Percentiles rank a stretch among this genome's conserved stretches.
phyloP scores from a whole-genome alignment of 2,888 invertebrate genomes.

The Mimumesa dahlbomi region DNA sequence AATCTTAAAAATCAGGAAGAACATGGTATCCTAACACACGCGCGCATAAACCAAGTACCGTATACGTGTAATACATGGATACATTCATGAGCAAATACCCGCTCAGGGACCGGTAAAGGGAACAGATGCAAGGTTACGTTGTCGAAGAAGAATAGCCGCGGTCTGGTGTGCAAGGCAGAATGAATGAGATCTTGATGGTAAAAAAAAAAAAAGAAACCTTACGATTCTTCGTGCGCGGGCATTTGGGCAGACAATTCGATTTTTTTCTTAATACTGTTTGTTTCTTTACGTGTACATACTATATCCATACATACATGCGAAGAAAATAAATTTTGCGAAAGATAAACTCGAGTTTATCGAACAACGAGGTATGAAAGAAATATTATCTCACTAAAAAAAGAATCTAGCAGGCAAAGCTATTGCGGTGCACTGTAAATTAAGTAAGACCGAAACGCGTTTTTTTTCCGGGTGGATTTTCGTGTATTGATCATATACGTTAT shows the following conservation, averaged over 20 bases:
- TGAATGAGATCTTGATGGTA: constrained; percentile 4
- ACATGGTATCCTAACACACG: not conserved
- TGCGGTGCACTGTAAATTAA: constrained; percentile 25
- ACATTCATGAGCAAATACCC: constrained; percentile 39
- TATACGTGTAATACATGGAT: constrained; percentile 36
- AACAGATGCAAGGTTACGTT: not conserved
- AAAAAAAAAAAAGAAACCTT: not conserved
- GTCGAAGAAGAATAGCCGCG: not conserved
- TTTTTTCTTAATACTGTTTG: not conserved
- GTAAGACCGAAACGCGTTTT: constrained; percentile 24
- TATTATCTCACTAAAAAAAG: not conserved
- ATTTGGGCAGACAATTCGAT: not conserved
- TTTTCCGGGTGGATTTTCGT: not conserved
- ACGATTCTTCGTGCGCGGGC: not conserved
- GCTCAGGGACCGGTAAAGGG: constrained; percentile 3
- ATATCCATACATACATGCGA: not conserved
- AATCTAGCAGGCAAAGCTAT: not conserved
- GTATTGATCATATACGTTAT: constrained; percentile 25
- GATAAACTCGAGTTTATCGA: not conserved
- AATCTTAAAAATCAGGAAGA: constrained; percentile 8
- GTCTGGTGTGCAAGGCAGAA: not conserved
- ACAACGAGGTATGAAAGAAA: not conserved
- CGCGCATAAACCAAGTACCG: constrained; percentile 1
- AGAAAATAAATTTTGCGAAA: not conserved
- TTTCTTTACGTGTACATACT: not conserved